phyloP scores from a whole-genome alignment of 2,113 vertebrate species.

The Rattus norvegicus region DNA sequence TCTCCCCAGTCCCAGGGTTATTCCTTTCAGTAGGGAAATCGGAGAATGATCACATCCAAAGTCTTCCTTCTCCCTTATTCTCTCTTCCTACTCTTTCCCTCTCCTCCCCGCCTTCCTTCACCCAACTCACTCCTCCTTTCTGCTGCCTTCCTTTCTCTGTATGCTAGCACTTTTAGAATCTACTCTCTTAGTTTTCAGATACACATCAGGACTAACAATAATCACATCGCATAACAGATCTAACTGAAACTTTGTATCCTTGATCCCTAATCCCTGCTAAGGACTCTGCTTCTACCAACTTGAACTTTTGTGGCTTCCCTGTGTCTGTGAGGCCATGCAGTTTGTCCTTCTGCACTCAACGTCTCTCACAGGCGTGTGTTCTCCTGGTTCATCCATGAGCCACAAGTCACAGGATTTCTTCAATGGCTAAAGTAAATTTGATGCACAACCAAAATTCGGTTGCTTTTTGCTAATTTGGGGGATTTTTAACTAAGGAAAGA shows the following conservation, averaged over 20 bases:
- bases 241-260: not conserved
- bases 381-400: not conserved
- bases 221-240: not conserved
- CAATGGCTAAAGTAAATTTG: not conserved
- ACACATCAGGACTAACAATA: not conserved
- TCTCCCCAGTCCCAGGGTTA: not conserved
- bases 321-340: not conserved
- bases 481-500: not conserved
- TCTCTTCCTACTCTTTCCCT: too few relatives aligned
- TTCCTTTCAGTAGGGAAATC: not conserved
- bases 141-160: not conserved
- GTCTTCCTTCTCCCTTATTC: not conserved
- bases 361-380: not conserved
- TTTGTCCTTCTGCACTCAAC: not conserved
- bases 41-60: not conserved
- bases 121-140: not conserved
- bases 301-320: not conserved
- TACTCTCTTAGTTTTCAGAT: not conserved
- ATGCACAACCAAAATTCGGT: not conserved
- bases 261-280: not conserved
- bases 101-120: not conserved
- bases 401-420: not conserved
- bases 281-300: not conserved
- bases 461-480: constrained; percentile 17
- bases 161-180: not conserved